phyloP scores from a whole-genome alignment of 2,797 vertebrate genomes.

The Helicolenus hilgendorfi region DNA sequence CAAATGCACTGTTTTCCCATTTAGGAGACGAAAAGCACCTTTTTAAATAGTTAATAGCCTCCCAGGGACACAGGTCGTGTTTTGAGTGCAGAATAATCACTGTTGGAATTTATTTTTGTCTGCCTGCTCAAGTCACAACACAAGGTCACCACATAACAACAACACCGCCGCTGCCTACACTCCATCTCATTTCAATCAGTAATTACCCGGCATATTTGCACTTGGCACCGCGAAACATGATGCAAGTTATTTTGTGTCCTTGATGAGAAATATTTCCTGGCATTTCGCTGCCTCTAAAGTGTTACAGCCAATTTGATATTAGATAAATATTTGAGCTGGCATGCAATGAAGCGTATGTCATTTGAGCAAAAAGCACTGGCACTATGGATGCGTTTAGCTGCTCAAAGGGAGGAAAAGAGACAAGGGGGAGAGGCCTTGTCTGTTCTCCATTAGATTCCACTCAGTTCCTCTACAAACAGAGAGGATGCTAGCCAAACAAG shows the following conservation, averaged over 20 bases:
- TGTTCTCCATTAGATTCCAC: constrained; percentile 92
- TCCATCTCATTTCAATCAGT: constrained; percentile 80
- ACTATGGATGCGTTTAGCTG: constrained; percentile 69
- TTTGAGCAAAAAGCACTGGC: constrained; percentile 80
- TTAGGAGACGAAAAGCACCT: constrained; percentile 58
- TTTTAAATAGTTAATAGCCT: constrained; percentile 73
- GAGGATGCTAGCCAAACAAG: constrained; percentile 95
- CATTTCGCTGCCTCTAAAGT: constrained; percentile 85
- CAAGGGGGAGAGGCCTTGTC: constrained; percentile 79
- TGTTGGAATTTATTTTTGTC: constrained; percentile 33
- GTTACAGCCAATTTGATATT: constrained; percentile 89
- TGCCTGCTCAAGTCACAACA: constrained; percentile 51
- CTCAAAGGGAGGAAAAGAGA: constrained; percentile 79
- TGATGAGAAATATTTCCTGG: constrained; percentile 74
- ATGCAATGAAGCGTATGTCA: constrained; percentile 84
- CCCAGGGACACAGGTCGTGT: constrained; percentile 53
- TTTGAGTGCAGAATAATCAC: constrained; percentile 68
- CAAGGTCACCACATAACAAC: constrained; percentile 71
- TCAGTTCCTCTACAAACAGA: constrained; percentile 95
- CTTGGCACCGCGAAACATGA: constrained; percentile 72
- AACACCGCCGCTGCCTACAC: constrained; percentile 70
- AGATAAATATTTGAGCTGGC: constrained; percentile 95
- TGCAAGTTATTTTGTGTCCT: constrained; percentile 79
- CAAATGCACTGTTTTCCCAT: constrained; percentile 67
- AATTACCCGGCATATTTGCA: constrained; percentile 84